Percentiles rank a stretch among this genome's conserved stretches.
phyloP scores from a whole-genome alignment of 2,797 vertebrate genomes.

The Melanitta fusca region DNA sequence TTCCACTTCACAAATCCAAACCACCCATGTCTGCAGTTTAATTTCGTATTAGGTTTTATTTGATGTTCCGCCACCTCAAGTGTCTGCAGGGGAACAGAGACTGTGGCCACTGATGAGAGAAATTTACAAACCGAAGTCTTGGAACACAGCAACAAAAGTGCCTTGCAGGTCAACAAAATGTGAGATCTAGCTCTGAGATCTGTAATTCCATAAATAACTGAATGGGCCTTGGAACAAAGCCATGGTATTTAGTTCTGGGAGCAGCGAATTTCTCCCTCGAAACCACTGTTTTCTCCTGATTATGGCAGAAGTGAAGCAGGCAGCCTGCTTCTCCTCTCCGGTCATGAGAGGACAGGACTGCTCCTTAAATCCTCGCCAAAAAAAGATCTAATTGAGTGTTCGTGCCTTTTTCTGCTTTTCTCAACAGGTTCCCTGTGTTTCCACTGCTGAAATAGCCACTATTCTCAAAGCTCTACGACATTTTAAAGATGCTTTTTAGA shows the following conservation, averaged over 20 bases:
- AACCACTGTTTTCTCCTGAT: neutral
- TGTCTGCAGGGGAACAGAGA: neutral
- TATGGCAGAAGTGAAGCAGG: neutral
- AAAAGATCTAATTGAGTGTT: neutral
- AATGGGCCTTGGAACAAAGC: neutral
- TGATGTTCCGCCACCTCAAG: neutral
- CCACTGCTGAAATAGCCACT: neutral
- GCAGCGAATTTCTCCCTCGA: neutral
- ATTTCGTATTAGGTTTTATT: neutral
- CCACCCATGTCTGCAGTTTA: rapidly evolving
- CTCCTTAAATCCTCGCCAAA: neutral
- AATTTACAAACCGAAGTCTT: neutral
- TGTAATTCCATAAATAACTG: neutral
- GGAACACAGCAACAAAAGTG: neutral
- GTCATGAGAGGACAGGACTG: neutral
- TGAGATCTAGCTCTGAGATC: neutral
- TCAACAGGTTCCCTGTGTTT: neutral
- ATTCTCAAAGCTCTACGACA: neutral
- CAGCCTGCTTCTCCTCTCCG: neutral
- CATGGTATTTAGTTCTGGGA: neutral
- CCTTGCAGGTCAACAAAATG: neutral
- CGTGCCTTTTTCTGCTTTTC: neutral
- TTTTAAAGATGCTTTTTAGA: neutral
- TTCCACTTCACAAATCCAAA: neutral
- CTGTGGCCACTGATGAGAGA: neutral